Conservation (phyloP, 1,140 invertebrate species). For the Lutraria rhynchaena region DNA sequence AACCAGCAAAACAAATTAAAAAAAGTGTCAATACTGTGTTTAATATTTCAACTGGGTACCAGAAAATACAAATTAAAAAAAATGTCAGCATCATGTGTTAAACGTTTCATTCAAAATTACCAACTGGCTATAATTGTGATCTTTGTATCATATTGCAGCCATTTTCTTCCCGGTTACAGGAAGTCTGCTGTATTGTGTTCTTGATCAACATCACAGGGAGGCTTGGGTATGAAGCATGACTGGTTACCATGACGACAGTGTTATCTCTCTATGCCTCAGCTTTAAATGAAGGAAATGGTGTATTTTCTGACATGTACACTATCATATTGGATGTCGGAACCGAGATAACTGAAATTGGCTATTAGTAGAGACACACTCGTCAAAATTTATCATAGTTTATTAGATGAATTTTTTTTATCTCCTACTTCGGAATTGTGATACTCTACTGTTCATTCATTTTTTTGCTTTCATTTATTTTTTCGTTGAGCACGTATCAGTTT, state of each 20-base stretch:
- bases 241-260: constrained; percentile 50
- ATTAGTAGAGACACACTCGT: constrained; percentile 27
- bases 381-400: constrained; percentile 39
- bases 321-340: constrained; percentile 34
- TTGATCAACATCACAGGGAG: constrained; percentile 27
- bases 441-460: too few relatives aligned
- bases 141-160: constrained; percentile 36
- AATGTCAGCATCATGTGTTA: constrained; percentile 2
- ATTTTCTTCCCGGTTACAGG: constrained; percentile 7
- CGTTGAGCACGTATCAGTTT: too few relatives aligned
- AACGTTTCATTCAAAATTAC: constrained; percentile 34
- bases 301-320: constrained; percentile 49
- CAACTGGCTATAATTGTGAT: constrained; percentile 18
- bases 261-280: constrained; percentile 32
- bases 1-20: too few relatives aligned
- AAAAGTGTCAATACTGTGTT: too few relatives aligned
- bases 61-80: constrained; percentile 1
- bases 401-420: constrained; percentile 21
- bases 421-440: too few relatives aligned
- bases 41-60: too few relatives aligned
- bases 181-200: constrained; percentile 30
- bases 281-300: constrained; percentile 56
- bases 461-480: too few relatives aligned
- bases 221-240: constrained; percentile 58
- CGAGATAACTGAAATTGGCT: constrained; percentile 37